A percentile compares a stretch with the other conserved stretches of the same genome.
These are phyloP conservation scores for Morone chrysops DNA, from an alignment of 2,113 vertebrate species.

Conservation along the genomic window DNA sequence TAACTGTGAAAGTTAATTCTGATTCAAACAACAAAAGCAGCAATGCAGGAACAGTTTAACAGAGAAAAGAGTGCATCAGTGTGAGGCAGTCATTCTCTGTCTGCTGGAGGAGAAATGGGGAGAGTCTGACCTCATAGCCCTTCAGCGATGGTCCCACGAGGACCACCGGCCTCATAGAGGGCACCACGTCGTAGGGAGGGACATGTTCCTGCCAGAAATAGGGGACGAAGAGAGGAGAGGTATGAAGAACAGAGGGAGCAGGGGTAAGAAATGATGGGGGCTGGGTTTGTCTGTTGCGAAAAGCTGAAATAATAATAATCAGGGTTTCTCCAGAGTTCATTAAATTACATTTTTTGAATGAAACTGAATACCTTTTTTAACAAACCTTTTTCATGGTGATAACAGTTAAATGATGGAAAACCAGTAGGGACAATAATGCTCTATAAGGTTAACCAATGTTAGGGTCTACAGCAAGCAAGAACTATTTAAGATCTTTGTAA, in stretches of 20 bases:
- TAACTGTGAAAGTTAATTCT: not conserved
- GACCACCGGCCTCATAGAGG: constrained; percentile 97
- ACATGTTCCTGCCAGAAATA: constrained; percentile 89
- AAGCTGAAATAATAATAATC: not conserved
- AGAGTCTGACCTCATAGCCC: constrained; percentile 92
- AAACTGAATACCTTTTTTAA: not conserved
- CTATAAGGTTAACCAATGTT: not conserved
- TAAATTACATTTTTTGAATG: not conserved
- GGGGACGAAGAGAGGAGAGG: constrained; percentile 31
- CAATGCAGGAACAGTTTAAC: not conserved
- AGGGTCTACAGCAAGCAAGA: not conserved
- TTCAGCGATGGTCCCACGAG: constrained; percentile 96
- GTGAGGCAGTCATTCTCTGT: constrained; percentile 10
- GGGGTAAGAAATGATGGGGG: not conserved
- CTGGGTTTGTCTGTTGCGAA: not conserved
- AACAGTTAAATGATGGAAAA: not conserved
- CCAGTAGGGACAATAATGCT: not conserved
- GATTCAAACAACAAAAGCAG: not conserved
- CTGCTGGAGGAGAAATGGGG: constrained; percentile 44
- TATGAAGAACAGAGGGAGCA: constrained; percentile 24
- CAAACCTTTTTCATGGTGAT: not conserved
- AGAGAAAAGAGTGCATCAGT: not conserved
- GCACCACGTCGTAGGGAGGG: constrained; percentile 95
- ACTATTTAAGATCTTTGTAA: no score
- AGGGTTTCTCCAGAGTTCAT: not conserved